A percentile compares a stretch with the other conserved stretches of the same genome.
phyloP scores from a whole-genome alignment of 1,140 invertebrate genomes.

The Trichonephila clavipes region DNA sequence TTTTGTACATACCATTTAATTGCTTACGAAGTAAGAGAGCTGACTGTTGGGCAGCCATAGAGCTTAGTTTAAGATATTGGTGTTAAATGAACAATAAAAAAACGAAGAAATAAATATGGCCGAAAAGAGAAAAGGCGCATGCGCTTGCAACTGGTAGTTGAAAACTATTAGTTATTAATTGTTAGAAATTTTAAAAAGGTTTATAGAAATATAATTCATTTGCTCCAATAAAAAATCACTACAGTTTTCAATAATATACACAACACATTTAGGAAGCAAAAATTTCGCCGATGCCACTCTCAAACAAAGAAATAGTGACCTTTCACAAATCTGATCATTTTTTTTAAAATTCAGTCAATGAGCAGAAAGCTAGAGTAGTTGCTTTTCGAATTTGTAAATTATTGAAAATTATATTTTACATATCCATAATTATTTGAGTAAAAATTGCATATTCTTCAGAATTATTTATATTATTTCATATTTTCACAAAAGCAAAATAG shows the following conservation, averaged over 20 bases:
- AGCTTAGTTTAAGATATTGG: constrained; percentile 42
- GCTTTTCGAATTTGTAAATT: too few relatives aligned
- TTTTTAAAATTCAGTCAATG: neutral
- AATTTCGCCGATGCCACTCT: neutral
- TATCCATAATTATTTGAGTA: too few relatives aligned
- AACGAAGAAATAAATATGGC: constrained; percentile 69
- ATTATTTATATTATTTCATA: too few relatives aligned
- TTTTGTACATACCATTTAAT: constrained; percentile 89
- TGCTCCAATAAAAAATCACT: neutral
- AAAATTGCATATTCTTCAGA: too few relatives aligned
- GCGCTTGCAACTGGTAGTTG: constrained; percentile 42
- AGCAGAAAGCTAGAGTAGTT: too few relatives aligned
- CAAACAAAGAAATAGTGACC: neutral
- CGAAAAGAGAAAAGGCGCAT: constrained; percentile 54
- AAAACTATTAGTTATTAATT: neutral
- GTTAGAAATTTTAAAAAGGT: constrained; percentile 5
- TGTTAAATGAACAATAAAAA: constrained; percentile 65
- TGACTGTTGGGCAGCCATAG: constrained; percentile 96
- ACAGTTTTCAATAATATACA: constrained; percentile 47
- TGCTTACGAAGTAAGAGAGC: constrained; percentile 96
- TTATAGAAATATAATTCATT: neutral
- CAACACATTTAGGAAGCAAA: constrained; percentile 48
- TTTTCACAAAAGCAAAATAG: too few relatives aligned
- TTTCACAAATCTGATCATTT: neutral
- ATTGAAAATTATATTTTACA: too few relatives aligned